Evolutionary conservation across 2,113 vertebrate genomes (phyloP).

Genomic region (Dolichotis patagonum): DNA sequence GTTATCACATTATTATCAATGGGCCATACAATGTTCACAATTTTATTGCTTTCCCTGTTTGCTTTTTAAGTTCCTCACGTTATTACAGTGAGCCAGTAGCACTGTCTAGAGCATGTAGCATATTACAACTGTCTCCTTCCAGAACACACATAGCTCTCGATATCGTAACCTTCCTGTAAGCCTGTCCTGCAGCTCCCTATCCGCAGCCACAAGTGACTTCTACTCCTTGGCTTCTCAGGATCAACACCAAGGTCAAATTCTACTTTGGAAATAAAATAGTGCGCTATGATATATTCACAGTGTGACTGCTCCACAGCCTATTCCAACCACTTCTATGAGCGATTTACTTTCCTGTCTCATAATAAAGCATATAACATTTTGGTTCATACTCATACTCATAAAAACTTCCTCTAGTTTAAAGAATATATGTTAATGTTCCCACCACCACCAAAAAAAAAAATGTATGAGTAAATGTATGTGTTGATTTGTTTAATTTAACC

Average conservation of each 20-base stretch:
- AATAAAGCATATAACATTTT: background rate
- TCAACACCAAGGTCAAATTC: background rate
- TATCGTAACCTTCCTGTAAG: background rate
- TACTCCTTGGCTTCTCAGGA: background rate
- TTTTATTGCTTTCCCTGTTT: background rate
- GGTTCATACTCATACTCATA: background rate
- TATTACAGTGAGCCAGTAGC: background rate
- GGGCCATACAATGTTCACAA: background rate
- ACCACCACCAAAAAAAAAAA: background rate
- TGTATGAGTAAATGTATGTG: background rate
- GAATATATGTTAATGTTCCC: background rate
- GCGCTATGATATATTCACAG: background rate
- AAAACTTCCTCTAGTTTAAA: background rate
- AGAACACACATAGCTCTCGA: background rate
- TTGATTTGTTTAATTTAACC: background rate
- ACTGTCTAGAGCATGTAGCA: background rate
- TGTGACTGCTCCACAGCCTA: background rate
- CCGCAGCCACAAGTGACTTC: background rate
- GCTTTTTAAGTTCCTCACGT: background rate
- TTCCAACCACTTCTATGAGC: background rate
- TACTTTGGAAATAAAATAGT: slow-evolving; percentile 22
- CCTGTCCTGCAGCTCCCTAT: accelerated
- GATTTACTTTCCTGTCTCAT: background rate
- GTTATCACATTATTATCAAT: background rate
- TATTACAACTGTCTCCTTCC: background rate